Evolutionary conservation across 2,888 invertebrate genomes (phyloP), one percentile per base, ranked within the genome.

Genomic region (Xestia rhomboidea): DNA sequence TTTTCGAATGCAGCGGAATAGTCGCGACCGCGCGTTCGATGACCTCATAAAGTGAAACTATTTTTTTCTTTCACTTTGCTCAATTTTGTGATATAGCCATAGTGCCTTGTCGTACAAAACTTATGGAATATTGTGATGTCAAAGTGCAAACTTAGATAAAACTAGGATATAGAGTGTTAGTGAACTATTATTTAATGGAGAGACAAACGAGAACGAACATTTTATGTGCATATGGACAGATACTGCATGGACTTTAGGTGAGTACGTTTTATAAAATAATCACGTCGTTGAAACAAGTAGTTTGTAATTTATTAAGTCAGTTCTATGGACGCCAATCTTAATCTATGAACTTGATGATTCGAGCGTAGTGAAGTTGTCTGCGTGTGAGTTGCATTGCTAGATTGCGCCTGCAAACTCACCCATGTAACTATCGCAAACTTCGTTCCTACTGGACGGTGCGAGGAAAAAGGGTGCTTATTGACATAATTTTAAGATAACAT

Each of bases 261-360:
- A 96, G 96, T 93, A 41, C 49, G 66, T 77, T 76, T 73, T 77
- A 49, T 76, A 71, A 75, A 86, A 79, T 75, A 83, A 81, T 88
- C 73, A 77, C 79, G 83, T 60, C 68, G 41, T 24, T 27, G 21
- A 78, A 76, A 73, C 79, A 74, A 81, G 82, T n/a, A 64, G 83
- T 83, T 79, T 79, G 85, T 86, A 85, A 88, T 88, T 88, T 87
- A 87, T 88, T 89, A 82, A 82, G 90, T 89, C 89, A 85, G 88
- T 92, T 91, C 91, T 91, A 91, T 91, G 93, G 92, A 94, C 91
- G 95, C 94, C 95, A 95, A 94, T 96, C 95, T 93, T 95, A 95
- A 95, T 96, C 96, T 96, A 95, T 96, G 96, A 96, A 96, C 96
- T 96, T 96, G 96, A 95, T 96, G 96, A 95, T 95, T 95, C 94